phyloP scores from a whole-genome alignment of 2,113 vertebrate species.

The Kryptolebias marmoratus region DNA sequence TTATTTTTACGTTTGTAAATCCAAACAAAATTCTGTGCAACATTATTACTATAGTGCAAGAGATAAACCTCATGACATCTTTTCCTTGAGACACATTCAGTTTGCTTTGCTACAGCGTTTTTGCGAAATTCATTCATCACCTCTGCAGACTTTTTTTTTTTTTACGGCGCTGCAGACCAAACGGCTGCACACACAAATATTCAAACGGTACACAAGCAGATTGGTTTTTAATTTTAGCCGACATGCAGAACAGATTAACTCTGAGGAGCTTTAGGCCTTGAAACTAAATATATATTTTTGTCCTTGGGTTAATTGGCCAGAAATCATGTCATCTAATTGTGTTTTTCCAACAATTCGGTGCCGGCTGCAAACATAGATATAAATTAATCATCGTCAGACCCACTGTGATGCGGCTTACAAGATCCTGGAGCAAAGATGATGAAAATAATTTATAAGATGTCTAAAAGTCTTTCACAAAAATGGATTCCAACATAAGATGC shows the following conservation, averaged over 20 bases:
- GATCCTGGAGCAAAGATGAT: constrained; percentile 3
- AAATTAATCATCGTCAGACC: constrained; percentile 3
- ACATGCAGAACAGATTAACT: neutral
- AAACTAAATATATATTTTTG: constrained; percentile 12
- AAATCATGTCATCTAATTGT: constrained; percentile 5
- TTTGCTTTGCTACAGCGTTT: neutral
- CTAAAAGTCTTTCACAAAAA: constrained; percentile 16
- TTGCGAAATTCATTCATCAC: constrained; percentile 3
- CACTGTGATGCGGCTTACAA: constrained; percentile 1
- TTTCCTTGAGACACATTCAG: neutral
- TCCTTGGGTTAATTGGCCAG: constrained; percentile 20
- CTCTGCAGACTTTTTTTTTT: neutral
- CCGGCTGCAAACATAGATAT: neutral
- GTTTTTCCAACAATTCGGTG: neutral
- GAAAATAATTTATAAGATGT: constrained; percentile 11
- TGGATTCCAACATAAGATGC: constrained; percentile 2
- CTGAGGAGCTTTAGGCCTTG: constrained; percentile 4
- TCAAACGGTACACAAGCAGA: neutral
- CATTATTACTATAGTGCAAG: neutral
- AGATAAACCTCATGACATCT: neutral
- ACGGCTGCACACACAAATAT: neutral
- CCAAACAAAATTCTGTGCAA: neutral
- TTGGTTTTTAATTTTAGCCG: constrained; percentile 10
- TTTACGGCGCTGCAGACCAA: constrained; percentile 8
- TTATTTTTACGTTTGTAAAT: neutral